These are phyloP conservation scores for Leistus spinibarbis DNA, from an alignment of 2,888 invertebrate genomes.

Conservation along the genomic window DNA sequence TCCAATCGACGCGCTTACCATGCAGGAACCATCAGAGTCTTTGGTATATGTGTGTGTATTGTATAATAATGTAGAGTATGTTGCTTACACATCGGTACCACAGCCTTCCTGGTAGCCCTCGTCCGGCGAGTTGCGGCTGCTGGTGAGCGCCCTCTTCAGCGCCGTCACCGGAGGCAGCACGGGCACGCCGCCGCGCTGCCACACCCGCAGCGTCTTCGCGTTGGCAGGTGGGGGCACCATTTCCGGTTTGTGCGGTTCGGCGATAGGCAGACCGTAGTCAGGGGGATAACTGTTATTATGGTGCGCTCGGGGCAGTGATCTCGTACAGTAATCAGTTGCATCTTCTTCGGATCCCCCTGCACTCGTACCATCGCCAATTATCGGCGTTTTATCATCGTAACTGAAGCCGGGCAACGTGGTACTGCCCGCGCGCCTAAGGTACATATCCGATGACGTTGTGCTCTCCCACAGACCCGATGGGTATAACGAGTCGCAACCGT, in stretches of 20 bases:
- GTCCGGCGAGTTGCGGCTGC: constrained; percentile 85
- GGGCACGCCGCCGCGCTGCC: constrained; percentile 84
- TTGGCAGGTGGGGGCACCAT: constrained; percentile 59
- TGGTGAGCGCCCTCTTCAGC: constrained; percentile 81
- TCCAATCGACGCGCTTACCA: not conserved
- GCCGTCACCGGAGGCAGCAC: constrained; percentile 85
- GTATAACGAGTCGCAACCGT: constrained; percentile 76
- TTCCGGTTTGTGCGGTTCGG: constrained; percentile 54
- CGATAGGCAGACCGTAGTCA: constrained; percentile 79
- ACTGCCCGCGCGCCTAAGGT: constrained; percentile 63
- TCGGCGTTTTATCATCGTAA: constrained; percentile 77
- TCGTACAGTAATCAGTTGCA: constrained; percentile 62
- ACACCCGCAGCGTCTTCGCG: constrained; percentile 83
- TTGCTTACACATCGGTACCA: constrained; percentile 83
- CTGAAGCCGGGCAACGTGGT: constrained; percentile 64
- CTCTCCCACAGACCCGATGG: constrained; percentile 82
- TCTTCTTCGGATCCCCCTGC: constrained; percentile 69
- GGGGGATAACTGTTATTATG: constrained; percentile 67
- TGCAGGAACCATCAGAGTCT: constrained; percentile 41
- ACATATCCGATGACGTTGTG: constrained; percentile 47
- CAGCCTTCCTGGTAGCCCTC: constrained; percentile 93
- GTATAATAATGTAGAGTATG: not conserved
- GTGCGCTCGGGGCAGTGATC: constrained; percentile 56
- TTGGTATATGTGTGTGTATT: constrained; percentile 40
- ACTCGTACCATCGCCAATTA: constrained; percentile 68